A percentile compares a stretch with the other conserved stretches of the same genome.
phyloP scores from a whole-genome alignment of 2,888 invertebrate genomes.

The Reticulitermes lucifugus region DNA sequence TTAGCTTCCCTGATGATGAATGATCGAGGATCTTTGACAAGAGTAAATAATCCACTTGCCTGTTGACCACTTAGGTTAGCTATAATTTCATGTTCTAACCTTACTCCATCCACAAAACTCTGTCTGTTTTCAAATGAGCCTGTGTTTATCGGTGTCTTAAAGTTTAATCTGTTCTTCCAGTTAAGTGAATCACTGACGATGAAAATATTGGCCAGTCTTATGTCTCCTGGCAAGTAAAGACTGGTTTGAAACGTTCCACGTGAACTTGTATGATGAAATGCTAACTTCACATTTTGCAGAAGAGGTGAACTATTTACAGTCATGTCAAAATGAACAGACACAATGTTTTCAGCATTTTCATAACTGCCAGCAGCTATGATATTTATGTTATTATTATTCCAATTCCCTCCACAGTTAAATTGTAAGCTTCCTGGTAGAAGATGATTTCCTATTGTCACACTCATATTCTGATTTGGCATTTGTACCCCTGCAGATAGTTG shows the following conservation, averaged over 20 bases:
- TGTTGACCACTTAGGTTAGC: conserved; percentile 42
- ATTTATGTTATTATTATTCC: conserved; percentile 44
- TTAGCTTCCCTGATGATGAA: conserved; percentile 24
- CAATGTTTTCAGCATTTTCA: not conserved
- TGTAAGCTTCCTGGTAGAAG: conserved; percentile 27
- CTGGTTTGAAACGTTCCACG: conserved; percentile 30
- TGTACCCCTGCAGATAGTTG: conserved; percentile 37
- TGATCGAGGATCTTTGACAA: not conserved
- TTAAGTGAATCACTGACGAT: conserved; percentile 29
- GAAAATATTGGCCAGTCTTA: conserved; percentile 40
- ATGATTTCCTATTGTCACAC: conserved; percentile 24
- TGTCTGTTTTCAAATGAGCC: conserved; percentile 46
- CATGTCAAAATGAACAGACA: conserved; percentile 25
- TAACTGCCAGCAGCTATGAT: conserved; percentile 13
- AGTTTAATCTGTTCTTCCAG: conserved; percentile 45
- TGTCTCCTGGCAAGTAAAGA: conserved; percentile 28
- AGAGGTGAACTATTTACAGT: conserved; percentile 35
- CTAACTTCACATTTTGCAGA: conserved; percentile 30
- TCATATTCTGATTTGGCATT: conserved; percentile 41
- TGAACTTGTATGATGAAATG: conserved; percentile 37
- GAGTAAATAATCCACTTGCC: conserved; percentile 25
- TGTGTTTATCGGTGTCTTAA: conserved; percentile 26
- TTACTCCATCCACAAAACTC: conserved; percentile 23
- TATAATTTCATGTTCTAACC: conserved; percentile 43
- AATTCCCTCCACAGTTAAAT: conserved; percentile 34